Base-by-base conservation (phyloP, 2,888 invertebrate species). In the Drosophila nigricruria region DNA sequence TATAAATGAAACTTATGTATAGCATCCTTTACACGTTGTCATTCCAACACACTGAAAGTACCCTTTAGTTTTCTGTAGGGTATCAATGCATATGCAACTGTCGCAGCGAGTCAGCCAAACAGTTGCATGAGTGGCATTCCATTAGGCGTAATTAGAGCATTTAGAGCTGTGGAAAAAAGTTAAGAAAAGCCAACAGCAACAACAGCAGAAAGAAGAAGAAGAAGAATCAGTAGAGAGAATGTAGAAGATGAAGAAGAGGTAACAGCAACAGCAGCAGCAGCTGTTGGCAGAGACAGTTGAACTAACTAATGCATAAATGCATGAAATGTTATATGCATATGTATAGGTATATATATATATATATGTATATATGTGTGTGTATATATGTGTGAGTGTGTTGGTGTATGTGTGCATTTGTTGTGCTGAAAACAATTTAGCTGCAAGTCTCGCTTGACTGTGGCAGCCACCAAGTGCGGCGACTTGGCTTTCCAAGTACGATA, bases 111-210 rank as follows among this genome's bases (percentile, higher is more conserved):
- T 1, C 16, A 30, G 4, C 43, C 45, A 36, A 20, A 52, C 64
- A 57, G 50, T 66, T 63, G 56, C 52, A 59, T 65, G 79, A 76
- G 70, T 69, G 65, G 71, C 84, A 83, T 87, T 87, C 86, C 86
- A 87, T 87, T 87, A 90, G 89, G 76, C 86, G 89, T 87, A 87
- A 87, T 90, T 90, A 87, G 86, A 87, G 86, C 86, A 89, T 88
- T 87, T 87, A 87, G 49, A 49, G 77, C 84, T 76, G 72, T 54
- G 79, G 72, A 79, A 88, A 79, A 49, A 87, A 82, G 84, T 84
- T 76, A 83, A 87, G 84, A 81, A 88, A 88, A 69, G 52, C 68
- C 71, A 72, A 54, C 77, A 72, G 18, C n/a, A 53, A 5, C 9
- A 42, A 9, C 14, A 50, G 25, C 5, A 45, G 58, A 43, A 73